Evolutionary conservation across 2,888 invertebrate genomes (phyloP).

Genomic region (Linnaemya tessellans): DNA sequence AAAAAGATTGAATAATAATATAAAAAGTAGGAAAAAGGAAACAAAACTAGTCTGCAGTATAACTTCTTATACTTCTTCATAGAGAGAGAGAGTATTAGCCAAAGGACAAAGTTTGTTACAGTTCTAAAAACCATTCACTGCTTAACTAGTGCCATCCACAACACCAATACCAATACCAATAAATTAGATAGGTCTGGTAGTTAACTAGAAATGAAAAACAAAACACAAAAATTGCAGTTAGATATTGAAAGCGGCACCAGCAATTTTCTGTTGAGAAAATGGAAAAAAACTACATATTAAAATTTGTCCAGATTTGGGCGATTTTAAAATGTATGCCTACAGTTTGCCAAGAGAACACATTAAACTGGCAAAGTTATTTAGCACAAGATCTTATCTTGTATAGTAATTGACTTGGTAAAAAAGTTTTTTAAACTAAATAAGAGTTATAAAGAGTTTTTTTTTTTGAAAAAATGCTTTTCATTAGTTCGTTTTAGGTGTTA

Average conservation of each 20-base stretch:
- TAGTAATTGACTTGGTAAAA: no score
- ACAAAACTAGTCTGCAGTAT: slow-evolving; percentile 46
- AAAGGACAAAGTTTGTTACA: slow-evolving; percentile 64
- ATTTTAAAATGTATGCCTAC: no score
- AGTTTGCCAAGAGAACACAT: no score
- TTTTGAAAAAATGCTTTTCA: no score
- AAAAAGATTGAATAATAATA: slow-evolving; percentile 9
- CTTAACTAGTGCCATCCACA: not conserved
- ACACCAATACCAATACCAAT: not conserved
- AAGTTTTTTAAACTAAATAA: no score
- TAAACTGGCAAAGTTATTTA: no score
- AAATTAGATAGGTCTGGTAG: not conserved
- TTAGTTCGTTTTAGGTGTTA: no score
- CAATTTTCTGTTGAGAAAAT: not conserved
- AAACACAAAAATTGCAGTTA: slow-evolving; percentile 7
- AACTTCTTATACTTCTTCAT: slow-evolving; percentile 27
- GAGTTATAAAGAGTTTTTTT: no score
- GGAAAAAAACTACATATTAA: not conserved
- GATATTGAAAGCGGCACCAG: not conserved
- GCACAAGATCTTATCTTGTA: no score
- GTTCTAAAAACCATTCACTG: slow-evolving; percentile 35
- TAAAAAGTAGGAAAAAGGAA: not conserved
- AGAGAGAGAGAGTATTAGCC: slow-evolving; percentile 44
- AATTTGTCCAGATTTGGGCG: not conserved
- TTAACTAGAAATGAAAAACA: not conserved